Evolutionary conservation across 2,113 vertebrate genomes (phyloP), one percentile per base, ranked within the genome.

Genomic region (Orientallactaga bullata): DNA sequence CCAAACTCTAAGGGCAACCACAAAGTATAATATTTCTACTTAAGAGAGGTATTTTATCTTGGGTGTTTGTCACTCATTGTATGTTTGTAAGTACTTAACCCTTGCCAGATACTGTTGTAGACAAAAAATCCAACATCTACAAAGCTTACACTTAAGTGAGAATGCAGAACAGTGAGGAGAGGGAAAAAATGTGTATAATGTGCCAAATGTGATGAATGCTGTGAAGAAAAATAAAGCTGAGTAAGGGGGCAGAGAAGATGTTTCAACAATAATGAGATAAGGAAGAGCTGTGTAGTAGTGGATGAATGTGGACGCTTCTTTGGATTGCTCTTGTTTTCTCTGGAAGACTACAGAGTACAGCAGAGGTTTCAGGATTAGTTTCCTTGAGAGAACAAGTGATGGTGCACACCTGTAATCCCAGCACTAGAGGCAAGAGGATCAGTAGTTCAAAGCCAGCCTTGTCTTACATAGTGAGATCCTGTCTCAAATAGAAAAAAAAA

Each of bases 21-120:
- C 85, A 32, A 72, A 84, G 86, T 85, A 32, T 71, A 20, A 11
- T 65, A 81, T 65, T 94, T 91, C 66, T 91, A 23, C 65, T 84
- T 79, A 77, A 80, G 84, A 32, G 77, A 68, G 82, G 68, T 74
- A 17, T 66, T 87, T 81, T 86, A 32, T 69, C 60, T 68, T 61
- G 51, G 26, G 24, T 85, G 61, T 39, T 76, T 32, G 32, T 90
- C 51, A 76, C 1, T 74, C 55, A 35, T 15, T 35, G 73, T 47
- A 47, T 69, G 55, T 61, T 91, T 80, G 20, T 13, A 69, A 72
- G 69, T 16, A n/a, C 21, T 85, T 88, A 65, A 51, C 80, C 37
- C 42, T 88, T 83, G 39, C 68, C 73, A 88, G 79, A 72, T 74
- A 28, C 3, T 88, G 6, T 88, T 76, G 17, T 39, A 65, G 73